Base-by-base conservation (phyloP, 2,113 vertebrate species). In the Rutilus rutilus region DNA sequence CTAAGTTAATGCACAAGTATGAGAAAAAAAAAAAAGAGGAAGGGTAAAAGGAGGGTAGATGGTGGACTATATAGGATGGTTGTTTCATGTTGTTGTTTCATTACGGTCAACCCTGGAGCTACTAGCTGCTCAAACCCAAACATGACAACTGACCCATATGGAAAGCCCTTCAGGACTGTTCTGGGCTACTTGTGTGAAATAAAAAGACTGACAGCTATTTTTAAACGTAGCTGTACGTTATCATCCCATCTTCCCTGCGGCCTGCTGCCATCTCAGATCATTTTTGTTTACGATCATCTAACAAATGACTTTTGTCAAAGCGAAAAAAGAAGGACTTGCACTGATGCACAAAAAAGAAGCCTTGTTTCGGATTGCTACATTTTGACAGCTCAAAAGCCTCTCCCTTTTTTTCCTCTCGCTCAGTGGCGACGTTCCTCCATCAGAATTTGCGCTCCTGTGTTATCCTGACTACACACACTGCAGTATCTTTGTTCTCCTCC, bases 61-160 rank as follows among this genome's bases (percentile, higher is more conserved):
- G 33, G 27, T n/a, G 23, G 21, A 83, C 57, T 59, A 73, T 27
- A 17, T 54, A 65, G 4, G 23, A 39, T 27, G 7, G 11, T 15
- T 15, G 9, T 54, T 82, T 82, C 57, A 73, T 42, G 30, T 59
- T 17, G 21, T 25, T 3, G 6, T 76, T 77, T 77, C 79, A 78
- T 45, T 65, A 54, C 65, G 82, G 50, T n/a, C 64, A 57, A 33
- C 36, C 64, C 74, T n/a, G 23, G n/a, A 85, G 77, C 30, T 81
- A 52, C 74, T 77, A 50, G 75, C 45, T 47, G 59, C 64, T 42
- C 19, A 33, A 83, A 77, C 62, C 45, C 12, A 39, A 9, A 25
- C 14, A 39, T 36, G 33, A 67, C 59, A 52, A 81, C 59, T 84
- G 84, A 78, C 87, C 87, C 85, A 79, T 86, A 83, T 86, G 84